phyloP scores from a whole-genome alignment of 2,797 vertebrate species.

The Calcarius lapponicus region DNA sequence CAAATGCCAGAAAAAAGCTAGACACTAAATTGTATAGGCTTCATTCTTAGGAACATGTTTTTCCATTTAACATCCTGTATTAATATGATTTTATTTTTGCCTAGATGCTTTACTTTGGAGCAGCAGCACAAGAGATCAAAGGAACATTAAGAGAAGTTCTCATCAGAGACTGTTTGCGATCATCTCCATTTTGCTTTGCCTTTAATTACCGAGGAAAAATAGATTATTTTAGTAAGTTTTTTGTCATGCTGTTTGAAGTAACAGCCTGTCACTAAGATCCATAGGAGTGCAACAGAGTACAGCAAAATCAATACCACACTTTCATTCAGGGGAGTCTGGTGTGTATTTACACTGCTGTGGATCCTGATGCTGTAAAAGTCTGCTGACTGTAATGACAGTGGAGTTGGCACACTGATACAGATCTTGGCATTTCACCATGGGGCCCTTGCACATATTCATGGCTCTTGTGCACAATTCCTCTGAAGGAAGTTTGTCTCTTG shows the following conservation, averaged over 20 bases:
- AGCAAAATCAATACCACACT: conserved; percentile 11
- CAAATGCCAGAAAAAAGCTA: neutral
- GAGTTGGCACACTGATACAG: neutral
- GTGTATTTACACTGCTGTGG: neutral
- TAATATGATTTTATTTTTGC: neutral
- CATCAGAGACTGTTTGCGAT: neutral
- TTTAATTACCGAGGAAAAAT: neutral
- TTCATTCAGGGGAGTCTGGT: neutral
- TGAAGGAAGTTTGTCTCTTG: neutral
- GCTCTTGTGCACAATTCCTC: neutral
- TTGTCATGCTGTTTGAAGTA: conserved; percentile 17
- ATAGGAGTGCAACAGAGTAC: neutral
- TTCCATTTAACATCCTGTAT: neutral
- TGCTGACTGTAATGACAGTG: neutral
- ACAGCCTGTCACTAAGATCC: neutral
- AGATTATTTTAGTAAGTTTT: neutral
- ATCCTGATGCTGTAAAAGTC: neutral
- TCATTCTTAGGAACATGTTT: neutral
- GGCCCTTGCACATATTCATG: neutral
- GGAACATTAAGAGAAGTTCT: neutral
- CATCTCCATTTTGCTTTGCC: neutral
- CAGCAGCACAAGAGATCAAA: neutral
- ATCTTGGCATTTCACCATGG: neutral
- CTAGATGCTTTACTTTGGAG: neutral
- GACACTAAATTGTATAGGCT: neutral